Base-by-base conservation (phyloP, 2,888 invertebrate species). In the Anoplius nigerrimus region DNA sequence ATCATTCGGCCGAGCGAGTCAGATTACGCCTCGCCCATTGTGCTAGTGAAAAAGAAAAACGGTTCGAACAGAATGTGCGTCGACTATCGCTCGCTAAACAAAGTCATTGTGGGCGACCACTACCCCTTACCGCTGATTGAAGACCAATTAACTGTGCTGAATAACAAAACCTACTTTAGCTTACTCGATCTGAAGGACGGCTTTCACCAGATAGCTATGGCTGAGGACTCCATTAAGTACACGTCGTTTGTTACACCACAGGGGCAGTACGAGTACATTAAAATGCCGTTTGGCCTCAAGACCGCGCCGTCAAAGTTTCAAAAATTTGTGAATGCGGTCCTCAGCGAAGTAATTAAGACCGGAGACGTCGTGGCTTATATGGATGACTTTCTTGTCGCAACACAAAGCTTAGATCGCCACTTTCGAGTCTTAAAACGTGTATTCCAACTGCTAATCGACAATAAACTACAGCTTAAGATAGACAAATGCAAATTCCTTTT, bases 231-330 rank as follows among this genome's bases (percentile, higher is more conserved):
- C 11, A 1, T 11, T 1, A 48, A 48, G 5, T 48, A 16, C 5
- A 48, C 54, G 5, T 11, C 54, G 18, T 54, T 54, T n/a, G 54
- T 54, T 20, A 54, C 54, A 6, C 54, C 54, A 6, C n/a, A 15
- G 6, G 54, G 54, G 2, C 54, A 54, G 21, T 54, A 21, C n/a
- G 27, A 54, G 16, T 54, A 11, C 22, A 22, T 2, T 2, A 8
- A n/a, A 24, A 54, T 54, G 54, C 77, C 78, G 21, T 86, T 83
- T 51, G 83, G 82, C 6, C 67, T 84, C 5, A 58, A 72, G 0
- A 83, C 83, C 53, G 80, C 82, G 79, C 52, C 24, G 2, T 24
- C 6, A 6, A 24, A 24, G 6, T 24, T 24, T 6, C 24, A 24
- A 24, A 2, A 6, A 4, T 24, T 4, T 6, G 24, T 24, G 2